phyloP scores from a whole-genome alignment of 2,888 invertebrate species.

The Tinea semifulvella region DNA sequence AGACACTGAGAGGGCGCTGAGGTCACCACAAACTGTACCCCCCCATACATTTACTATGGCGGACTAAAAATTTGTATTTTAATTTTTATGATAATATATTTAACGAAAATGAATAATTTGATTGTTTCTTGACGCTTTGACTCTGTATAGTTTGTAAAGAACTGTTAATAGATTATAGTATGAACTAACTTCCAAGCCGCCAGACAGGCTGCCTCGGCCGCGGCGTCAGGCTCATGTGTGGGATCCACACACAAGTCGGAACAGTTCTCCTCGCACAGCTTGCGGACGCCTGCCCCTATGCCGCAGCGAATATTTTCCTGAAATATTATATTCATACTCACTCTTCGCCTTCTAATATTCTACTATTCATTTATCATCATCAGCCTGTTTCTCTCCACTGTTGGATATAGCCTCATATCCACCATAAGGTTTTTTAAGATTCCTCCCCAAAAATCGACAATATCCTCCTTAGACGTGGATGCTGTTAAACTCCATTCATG shows the following conservation, averaged over 20 bases:
- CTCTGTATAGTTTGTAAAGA: neutral
- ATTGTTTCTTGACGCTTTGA: too few relatives aligned
- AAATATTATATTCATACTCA: too few relatives aligned
- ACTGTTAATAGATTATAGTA: neutral
- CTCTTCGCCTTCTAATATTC: too few relatives aligned
- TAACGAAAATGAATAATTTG: too few relatives aligned
- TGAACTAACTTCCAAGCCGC: constrained; percentile 65
- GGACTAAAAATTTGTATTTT: too few relatives aligned
- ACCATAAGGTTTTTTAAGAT: neutral
- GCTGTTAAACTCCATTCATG: neutral
- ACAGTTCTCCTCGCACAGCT: constrained; percentile 31
- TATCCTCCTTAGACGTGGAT: neutral
- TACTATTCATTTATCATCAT: too few relatives aligned
- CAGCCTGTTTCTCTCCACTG: too few relatives aligned
- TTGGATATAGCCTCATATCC: neutral
- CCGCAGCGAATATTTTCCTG: constrained; percentile 49
- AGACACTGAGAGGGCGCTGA: too few relatives aligned
- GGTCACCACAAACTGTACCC: too few relatives aligned
- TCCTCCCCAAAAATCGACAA: neutral
- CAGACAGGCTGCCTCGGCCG: constrained; percentile 72
- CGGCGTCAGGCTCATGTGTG: constrained; percentile 67
- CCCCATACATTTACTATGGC: too few relatives aligned
- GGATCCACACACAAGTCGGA: constrained; percentile 58
- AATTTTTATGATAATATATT: too few relatives aligned
- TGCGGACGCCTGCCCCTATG: constrained; percentile 41